Evolutionary conservation across 1,140 invertebrate species (phyloP).

Genomic region (Drosophila arawakana): DNA sequence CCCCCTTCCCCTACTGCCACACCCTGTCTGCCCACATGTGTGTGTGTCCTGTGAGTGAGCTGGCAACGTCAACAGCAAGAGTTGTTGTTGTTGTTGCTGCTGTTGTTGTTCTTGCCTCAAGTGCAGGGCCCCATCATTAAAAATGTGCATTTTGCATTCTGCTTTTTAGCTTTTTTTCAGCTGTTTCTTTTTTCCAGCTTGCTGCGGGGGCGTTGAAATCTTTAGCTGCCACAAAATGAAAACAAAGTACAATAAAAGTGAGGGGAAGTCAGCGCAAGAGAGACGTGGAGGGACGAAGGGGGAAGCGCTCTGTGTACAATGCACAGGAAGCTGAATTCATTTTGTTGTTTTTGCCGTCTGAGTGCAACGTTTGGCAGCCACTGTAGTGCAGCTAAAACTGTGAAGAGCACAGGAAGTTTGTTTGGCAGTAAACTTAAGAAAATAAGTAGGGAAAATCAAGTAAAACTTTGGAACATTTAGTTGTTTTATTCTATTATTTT

Average conservation of each 20-base stretch:
- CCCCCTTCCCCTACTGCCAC: background rate
- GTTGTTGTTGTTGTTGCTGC: constrained; percentile 48
- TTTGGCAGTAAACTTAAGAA: background rate
- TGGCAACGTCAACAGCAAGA: constrained; percentile 65
- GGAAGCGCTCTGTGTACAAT: constrained; percentile 2
- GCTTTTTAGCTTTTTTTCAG: background rate
- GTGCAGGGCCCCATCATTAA: constrained; percentile 75
- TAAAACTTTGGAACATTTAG: too few relatives aligned
- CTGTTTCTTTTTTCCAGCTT: background rate
- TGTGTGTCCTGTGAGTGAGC: constrained; percentile 45
- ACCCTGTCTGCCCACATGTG: constrained; percentile 24
- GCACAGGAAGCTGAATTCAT: constrained; percentile 49
- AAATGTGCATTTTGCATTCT: constrained; percentile 77
- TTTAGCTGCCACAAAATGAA: constrained; percentile 50
- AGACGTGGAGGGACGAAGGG: background rate
- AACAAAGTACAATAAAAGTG: constrained; percentile 41
- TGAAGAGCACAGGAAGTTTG: constrained; percentile 1
- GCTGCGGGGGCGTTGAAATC: constrained; percentile 52
- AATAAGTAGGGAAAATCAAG: too few relatives aligned
- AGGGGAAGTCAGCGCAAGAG: background rate
- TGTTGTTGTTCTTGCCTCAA: constrained; percentile 57
- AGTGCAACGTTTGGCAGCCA: constrained; percentile 27
- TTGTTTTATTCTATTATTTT: too few relatives aligned
- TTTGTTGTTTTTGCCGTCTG: constrained; percentile 3
- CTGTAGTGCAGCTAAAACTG: constrained; percentile 17